Conservation (phyloP, 2,797 vertebrate genomes). For the Ibycter americanus region DNA sequence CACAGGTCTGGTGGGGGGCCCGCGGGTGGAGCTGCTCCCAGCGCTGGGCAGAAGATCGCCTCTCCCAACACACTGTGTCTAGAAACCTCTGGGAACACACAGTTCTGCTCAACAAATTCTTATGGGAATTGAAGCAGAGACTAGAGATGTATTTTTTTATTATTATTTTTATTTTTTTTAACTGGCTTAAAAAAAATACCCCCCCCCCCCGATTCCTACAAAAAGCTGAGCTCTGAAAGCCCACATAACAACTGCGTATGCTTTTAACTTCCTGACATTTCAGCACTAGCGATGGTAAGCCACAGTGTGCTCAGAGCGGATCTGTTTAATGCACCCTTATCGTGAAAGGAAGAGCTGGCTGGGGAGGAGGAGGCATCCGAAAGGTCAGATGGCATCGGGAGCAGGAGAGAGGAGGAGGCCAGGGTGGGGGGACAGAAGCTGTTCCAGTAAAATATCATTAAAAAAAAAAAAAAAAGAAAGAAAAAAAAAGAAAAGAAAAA, state of each 20-base stretch:
- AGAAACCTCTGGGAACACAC: accelerated
- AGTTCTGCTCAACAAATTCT: accelerated
- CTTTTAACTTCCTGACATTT: neutral
- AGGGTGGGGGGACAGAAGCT: neutral
- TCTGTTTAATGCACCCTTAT: neutral
- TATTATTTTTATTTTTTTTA: neutral
- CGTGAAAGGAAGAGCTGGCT: neutral
- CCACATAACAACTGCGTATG: accelerated
- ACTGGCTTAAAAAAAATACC: neutral
- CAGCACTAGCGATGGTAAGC: accelerated
- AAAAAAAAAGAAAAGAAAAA: neutral
- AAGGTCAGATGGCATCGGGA: neutral
- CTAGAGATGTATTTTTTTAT: no score
- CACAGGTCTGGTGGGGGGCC: accelerated
- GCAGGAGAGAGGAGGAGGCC: neutral
- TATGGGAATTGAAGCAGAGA: neutral
- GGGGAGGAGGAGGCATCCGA: neutral
- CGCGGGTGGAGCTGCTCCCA: accelerated
- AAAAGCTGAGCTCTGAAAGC: neutral
- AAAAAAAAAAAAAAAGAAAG: neutral
- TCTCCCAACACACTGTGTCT: accelerated
- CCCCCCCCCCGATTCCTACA: neutral
- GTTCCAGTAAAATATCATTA: neutral
- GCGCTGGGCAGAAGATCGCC: accelerated
- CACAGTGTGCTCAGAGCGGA: accelerated